phyloP scores from a whole-genome alignment of 2,888 invertebrate genomes.

The Steromphala cineraria region DNA sequence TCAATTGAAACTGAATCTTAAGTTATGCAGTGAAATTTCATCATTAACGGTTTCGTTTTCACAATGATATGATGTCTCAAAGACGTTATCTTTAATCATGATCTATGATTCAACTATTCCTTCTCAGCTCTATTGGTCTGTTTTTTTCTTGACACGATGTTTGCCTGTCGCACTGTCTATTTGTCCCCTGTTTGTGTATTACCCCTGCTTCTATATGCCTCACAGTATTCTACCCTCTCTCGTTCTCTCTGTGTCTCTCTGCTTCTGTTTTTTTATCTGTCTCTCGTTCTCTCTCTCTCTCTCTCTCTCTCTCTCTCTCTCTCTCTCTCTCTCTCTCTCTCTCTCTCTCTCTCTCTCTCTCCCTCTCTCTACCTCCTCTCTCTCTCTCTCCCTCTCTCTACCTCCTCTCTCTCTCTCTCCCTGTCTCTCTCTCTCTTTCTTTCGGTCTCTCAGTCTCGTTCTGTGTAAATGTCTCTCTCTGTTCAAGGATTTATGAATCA shows the following conservation, averaged over 20 bases:
- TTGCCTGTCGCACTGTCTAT: constrained; percentile 18
- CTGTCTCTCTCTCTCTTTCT: constrained; percentile 28
- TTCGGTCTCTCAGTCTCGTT: constrained; percentile 21
- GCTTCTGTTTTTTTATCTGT: neutral
- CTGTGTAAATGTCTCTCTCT: neutral
- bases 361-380: constrained; percentile 29
- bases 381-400: constrained; percentile 27
- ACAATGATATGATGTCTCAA: no score
- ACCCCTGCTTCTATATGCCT: constrained; percentile 18
- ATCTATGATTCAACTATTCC: no score
- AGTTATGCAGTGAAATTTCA: no score
- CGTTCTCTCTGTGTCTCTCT: neutral
- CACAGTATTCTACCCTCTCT: neutral
- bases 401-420: constrained; percentile 23
- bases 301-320: constrained; percentile 26
- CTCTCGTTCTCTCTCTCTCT: constrained; percentile 18
- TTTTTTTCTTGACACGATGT: no score
- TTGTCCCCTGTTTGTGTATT: neutral
- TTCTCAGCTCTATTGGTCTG: no score
- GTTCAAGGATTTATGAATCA: neutral
- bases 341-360: constrained; percentile 15
- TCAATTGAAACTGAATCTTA: no score
- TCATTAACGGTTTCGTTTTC: no score
- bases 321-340: constrained; percentile 25
- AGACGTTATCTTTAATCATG: no score